phyloP scores from a whole-genome alignment of 2,113 vertebrate genomes.

The Ptilorrhoa leucosticta region DNA sequence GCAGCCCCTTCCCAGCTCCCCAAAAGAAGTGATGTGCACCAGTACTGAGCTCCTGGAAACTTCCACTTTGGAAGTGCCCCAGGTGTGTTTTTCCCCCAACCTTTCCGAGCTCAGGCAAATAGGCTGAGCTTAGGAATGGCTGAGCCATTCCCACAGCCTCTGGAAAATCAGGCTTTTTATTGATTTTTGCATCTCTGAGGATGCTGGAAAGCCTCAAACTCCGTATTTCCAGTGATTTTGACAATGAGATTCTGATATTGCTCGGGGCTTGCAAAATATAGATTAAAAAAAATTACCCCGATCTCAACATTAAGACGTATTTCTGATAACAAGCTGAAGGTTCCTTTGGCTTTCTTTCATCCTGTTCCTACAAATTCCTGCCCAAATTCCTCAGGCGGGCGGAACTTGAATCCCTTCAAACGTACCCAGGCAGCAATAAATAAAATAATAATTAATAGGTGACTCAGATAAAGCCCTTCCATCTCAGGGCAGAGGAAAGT shows the following conservation, averaged over 20 bases:
- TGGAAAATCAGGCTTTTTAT: not conserved
- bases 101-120: not conserved
- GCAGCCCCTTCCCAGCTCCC: not conserved
- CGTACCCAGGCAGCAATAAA: not conserved
- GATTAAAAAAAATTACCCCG: not conserved
- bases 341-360: not conserved
- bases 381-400: not conserved
- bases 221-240: not conserved
- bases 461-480: conserved; percentile 38
- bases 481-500: conserved; percentile 23
- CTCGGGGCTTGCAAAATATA: not conserved
- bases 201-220: not conserved
- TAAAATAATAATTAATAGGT: conserved; percentile 46
- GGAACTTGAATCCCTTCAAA: not conserved
- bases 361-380: not conserved
- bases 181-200: not conserved
- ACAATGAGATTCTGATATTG: not conserved
- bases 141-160: not conserved
- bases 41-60: not conserved
- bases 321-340: not conserved
- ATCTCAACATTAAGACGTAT: not conserved
- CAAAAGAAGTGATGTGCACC: rapidly evolving
- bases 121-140: not conserved
- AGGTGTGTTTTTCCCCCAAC: not conserved
- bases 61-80: not conserved